These are phyloP conservation scores for Dolichomitus sp. DNA, from an alignment of 2,888 invertebrate species.

Conservation along the genomic window DNA sequence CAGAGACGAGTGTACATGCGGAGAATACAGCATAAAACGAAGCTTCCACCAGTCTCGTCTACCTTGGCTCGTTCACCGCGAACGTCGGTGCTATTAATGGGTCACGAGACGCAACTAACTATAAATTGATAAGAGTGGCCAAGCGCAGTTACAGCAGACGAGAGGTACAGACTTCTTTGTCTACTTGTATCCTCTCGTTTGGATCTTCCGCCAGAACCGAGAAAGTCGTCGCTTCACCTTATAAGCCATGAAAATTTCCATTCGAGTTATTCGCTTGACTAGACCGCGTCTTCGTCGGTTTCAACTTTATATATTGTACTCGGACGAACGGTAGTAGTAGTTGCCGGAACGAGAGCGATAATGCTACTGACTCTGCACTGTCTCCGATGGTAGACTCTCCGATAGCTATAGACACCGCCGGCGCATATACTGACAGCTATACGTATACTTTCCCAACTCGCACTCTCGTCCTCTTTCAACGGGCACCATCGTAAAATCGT, in stretches of 20 bases:
- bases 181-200: constrained; percentile 41
- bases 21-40: neutral
- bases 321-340: constrained; percentile 16
- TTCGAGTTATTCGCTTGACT: constrained; percentile 62
- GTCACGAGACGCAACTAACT: constrained; percentile 79
- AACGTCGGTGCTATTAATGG: constrained; percentile 81
- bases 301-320: constrained; percentile 46
- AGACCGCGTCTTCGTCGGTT: constrained; percentile 49
- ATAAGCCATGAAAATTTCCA: constrained; percentile 69
- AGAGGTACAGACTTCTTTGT: constrained; percentile 23
- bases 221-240: constrained; percentile 46
- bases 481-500: constrained; percentile 50
- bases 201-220: constrained; percentile 34
- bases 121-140: constrained; percentile 79
- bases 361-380: constrained; percentile 42
- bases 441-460: constrained; percentile 36
- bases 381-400: constrained; percentile 48
- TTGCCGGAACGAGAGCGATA: constrained; percentile 52
- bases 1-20: neutral
- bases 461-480: constrained; percentile 31
- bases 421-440: constrained; percentile 8
- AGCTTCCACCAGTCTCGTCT: constrained; percentile 58
- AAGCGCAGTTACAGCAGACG: constrained; percentile 11
- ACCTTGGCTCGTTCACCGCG: constrained; percentile 64
- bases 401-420: constrained; percentile 43